A percentile compares a stretch with the other conserved stretches of the same genome.
Conservation (phyloP, 2,113 vertebrate genomes). For the Columbina picui region DNA sequence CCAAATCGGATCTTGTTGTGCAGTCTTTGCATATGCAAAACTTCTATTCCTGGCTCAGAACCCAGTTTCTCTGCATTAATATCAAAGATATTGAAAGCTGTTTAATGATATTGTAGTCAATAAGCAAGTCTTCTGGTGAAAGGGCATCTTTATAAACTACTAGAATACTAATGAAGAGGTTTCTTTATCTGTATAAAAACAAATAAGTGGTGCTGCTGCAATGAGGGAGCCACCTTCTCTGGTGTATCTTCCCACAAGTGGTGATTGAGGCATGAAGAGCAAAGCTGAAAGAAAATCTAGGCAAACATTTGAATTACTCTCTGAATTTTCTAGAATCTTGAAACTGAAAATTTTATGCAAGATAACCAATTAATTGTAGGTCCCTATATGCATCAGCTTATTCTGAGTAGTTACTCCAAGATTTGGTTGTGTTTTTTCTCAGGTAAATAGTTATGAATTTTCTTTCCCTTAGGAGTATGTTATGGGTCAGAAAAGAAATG, state of each 20-base stretch:
- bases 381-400: neutral
- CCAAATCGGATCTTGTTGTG: neutral
- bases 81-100: neutral
- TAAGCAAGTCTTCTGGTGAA: neutral
- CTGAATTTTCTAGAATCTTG: neutral
- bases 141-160: neutral
- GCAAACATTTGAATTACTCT: neutral
- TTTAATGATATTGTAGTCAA: neutral
- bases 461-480: neutral
- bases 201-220: neutral
- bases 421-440: fast-evolving
- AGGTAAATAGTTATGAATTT: neutral
- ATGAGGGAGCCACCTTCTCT: neutral
- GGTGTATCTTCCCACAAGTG: neutral
- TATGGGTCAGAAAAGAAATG: neutral
- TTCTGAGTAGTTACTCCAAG: neutral
- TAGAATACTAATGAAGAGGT: neutral
- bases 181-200: neutral
- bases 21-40: neutral
- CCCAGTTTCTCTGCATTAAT: neutral
- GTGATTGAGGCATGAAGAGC: neutral
- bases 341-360: neutral
- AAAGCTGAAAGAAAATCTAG: neutral
- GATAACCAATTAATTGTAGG: neutral
- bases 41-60: neutral